Evolutionary conservation across 2,113 vertebrate genomes (phyloP).

Genomic region (Tachuris rubrigastra): DNA sequence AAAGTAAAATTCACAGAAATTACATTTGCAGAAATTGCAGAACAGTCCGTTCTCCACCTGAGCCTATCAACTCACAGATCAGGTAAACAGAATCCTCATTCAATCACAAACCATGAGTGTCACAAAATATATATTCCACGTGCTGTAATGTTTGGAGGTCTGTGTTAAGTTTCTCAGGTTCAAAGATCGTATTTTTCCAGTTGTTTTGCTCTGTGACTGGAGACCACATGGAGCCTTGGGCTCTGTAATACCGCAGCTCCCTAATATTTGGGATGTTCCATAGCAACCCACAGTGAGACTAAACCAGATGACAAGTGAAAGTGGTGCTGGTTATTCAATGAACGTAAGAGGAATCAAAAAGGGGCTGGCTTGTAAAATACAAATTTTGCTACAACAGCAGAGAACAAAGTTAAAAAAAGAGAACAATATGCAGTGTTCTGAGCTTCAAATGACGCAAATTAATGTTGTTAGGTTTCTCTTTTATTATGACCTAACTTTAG

Average conservation of each 20-base stretch:
- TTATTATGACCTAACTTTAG: not conserved
- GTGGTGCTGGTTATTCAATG: not conserved
- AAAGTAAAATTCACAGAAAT: conserved; percentile 51
- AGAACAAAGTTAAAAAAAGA: not conserved
- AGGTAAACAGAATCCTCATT: not conserved
- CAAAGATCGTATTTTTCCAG: conserved; percentile 39
- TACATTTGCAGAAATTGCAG: not conserved
- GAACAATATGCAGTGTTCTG: not conserved
- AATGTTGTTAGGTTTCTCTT: not conserved
- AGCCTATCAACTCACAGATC: not conserved
- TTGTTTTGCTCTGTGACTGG: conserved; percentile 24
- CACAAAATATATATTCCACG: not conserved
- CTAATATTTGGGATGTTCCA: conserved; percentile 72
- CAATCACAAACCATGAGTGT: not conserved
- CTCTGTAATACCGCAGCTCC: not conserved
- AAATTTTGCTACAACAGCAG: not conserved
- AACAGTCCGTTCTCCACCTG: not conserved
- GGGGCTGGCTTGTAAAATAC: not conserved
- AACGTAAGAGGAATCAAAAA: not conserved
- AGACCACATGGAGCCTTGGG: not conserved
- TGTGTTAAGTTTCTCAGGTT: not conserved
- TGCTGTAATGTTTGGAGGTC: not conserved
- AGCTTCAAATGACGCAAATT: not conserved
- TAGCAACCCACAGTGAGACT: conserved; percentile 59
- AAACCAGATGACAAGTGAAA: conserved; percentile 43